These are phyloP conservation scores for Drosophila anomalata DNA, from an alignment of 2,888 invertebrate species.

Conservation along the genomic window DNA sequence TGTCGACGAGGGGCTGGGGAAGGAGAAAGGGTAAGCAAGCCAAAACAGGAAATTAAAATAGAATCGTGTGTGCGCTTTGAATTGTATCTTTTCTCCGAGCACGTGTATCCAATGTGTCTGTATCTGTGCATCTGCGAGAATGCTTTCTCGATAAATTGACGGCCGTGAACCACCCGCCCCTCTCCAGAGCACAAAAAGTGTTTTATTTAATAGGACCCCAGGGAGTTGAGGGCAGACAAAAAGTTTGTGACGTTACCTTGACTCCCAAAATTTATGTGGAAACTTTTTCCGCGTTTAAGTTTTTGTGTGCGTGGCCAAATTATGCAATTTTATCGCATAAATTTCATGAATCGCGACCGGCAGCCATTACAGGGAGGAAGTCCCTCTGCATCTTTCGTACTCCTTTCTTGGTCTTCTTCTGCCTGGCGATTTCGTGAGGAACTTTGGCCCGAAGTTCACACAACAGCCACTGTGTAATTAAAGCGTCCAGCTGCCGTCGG, in stretches of 20 bases:
- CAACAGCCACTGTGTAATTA: constrained; percentile 71
- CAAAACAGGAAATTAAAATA: constrained; percentile 76
- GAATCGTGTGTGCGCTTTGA: constrained; percentile 49
- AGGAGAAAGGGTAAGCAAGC: constrained; percentile 14
- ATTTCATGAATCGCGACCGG: constrained; percentile 61
- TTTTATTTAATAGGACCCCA: constrained; percentile 68
- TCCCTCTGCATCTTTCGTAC: constrained; percentile 5
- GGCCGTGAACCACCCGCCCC: background rate
- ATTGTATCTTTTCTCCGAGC: constrained; percentile 27
- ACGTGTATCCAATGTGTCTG: constrained; percentile 10
- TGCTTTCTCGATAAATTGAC: constrained; percentile 38
- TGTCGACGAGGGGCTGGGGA: constrained; percentile 4
- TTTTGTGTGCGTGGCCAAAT: constrained; percentile 53
- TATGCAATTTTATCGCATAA: constrained; percentile 77
- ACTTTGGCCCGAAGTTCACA: constrained; percentile 55
- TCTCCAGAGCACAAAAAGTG: constrained; percentile 57
- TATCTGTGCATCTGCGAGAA: constrained; percentile 16
- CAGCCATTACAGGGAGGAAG: constrained; percentile 38
- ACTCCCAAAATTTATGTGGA: constrained; percentile 71
- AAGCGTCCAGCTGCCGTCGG: constrained; percentile 59
- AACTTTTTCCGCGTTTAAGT: constrained; percentile 53
- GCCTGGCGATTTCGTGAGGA: constrained; percentile 19
- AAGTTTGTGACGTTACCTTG: constrained; percentile 72
- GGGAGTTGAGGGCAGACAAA: constrained; percentile 42
- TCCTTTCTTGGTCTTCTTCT: background rate